Base-by-base conservation (phyloP, 2,888 invertebrate species). In the Choreutis nemorana region DNA sequence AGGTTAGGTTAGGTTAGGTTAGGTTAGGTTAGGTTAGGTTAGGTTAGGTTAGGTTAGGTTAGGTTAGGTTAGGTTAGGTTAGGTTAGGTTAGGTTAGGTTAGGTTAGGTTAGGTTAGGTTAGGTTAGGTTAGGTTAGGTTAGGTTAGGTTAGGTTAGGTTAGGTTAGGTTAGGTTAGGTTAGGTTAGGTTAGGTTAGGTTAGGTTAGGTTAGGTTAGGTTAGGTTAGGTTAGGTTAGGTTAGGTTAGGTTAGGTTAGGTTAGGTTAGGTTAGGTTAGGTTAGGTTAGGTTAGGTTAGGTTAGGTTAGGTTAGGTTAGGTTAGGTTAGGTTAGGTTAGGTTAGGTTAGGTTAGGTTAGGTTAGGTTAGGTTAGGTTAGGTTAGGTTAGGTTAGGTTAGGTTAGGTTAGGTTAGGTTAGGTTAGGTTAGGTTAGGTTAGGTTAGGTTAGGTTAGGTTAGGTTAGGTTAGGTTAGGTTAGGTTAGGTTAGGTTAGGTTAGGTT, bases 391-490 rank as follows among this genome's bases (percentile, higher is more conserved):
- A 18, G 18, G 18, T 18, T 18, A 18, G 18, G 18, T 18, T 18
- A 18, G 18, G 18, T 18, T 18, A 18, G 18, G 18, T 18, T 18
- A 18, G 18, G 18, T 18, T 18, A 18, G 18, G 18, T 18, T 18
- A 18, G 18, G 18, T 18, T 18, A 18, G 18, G 18, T 18, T 18
- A 18, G 18, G 32, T 35, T 35, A 35, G 30, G 35, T 32, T 35
- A 32, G 35, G 35, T 35, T 35, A 35, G 35, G 35, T 35, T 35
- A 35, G 35, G 35, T 35, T 35, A 35, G 35, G 35, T 36, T 36
- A 36, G 36, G 36, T 35, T 35, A 35, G 32, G 35, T 35, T 35
- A 30, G 32, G 34, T 32, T 32, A 34, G 35, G 35, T 35, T 35
- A 35, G 35, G 35, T 35, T 35, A 32, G 35, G 35, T 35, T 35